Evolutionary conservation across 2,797 vertebrate genomes (phyloP).

Genomic region (Gadopsis bispinosus): DNA sequence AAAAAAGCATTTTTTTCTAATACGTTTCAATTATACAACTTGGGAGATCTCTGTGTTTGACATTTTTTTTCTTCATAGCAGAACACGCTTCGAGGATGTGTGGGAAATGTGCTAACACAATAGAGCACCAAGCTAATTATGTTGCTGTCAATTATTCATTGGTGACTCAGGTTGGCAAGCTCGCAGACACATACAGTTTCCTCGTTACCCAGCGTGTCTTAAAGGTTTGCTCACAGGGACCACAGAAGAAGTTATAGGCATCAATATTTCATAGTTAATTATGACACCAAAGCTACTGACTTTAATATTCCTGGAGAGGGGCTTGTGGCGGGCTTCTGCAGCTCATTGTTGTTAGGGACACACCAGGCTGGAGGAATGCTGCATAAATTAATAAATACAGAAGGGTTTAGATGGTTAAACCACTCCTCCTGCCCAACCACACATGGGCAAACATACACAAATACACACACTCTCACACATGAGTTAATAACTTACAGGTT

Average conservation of each 20-base stretch:
- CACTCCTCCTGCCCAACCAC: slow-evolving; percentile 11
- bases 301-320: slow-evolving; percentile 76
- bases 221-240: slow-evolving; percentile 68
- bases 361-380: slow-evolving; percentile 44
- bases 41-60: slow-evolving; percentile 64
- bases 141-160: slow-evolving; percentile 83
- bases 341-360: slow-evolving; percentile 65
- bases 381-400: slow-evolving; percentile 71
- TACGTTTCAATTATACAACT: slow-evolving; percentile 70
- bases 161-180: slow-evolving; percentile 71
- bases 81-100: slow-evolving; percentile 71
- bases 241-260: slow-evolving; percentile 76
- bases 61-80: slow-evolving; percentile 63
- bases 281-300: slow-evolving; percentile 76
- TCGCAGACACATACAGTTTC: slow-evolving; percentile 67
- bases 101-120: slow-evolving; percentile 73
- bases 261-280: slow-evolving; percentile 87
- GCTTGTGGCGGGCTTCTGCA: slow-evolving; percentile 41
- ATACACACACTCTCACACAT: not conserved
- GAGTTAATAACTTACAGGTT: slow-evolving; percentile 12
- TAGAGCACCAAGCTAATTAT: slow-evolving; percentile 79
- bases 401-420: slow-evolving; percentile 55
- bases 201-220: slow-evolving; percentile 62
- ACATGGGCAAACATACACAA: not conserved
- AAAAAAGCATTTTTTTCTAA: slow-evolving; percentile 46